Conservation (phyloP, 2,888 invertebrate species). For the Drosophila vallismaia region DNA sequence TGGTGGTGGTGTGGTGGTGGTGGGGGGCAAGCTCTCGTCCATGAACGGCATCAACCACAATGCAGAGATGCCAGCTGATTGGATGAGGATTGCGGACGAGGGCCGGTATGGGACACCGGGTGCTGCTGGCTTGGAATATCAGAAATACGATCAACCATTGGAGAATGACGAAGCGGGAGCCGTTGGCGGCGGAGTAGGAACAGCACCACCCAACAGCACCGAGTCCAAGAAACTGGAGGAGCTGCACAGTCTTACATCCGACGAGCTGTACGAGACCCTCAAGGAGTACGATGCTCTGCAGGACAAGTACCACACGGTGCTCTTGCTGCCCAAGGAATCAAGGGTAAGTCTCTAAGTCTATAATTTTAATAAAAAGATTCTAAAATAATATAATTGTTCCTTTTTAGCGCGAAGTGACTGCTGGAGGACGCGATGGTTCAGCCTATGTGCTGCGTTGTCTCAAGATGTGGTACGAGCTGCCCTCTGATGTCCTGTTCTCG, state of each 20-base stretch:
- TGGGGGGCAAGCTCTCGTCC: slow-evolving; percentile 52
- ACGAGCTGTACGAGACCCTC: slow-evolving; percentile 85
- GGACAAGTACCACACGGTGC: slow-evolving; percentile 88
- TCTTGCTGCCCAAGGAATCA: slow-evolving; percentile 87
- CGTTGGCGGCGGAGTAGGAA: slow-evolving; percentile 14
- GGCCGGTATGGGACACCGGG: slow-evolving; percentile 87
- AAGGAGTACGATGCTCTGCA: slow-evolving; percentile 89
- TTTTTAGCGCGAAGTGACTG: slow-evolving; percentile 88
- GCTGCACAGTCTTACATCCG: slow-evolving; percentile 79
- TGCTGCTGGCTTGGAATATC: slow-evolving; percentile 85
- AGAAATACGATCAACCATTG: slow-evolving; percentile 79
- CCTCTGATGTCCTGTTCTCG: slow-evolving; percentile 90
- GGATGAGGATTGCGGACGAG: slow-evolving; percentile 84
- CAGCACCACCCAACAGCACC: slow-evolving; percentile 49
- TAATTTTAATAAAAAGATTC: no score
- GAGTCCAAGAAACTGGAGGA: slow-evolving; percentile 78
- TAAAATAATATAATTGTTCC: no score
- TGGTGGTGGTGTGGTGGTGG: slow-evolving; percentile 27
- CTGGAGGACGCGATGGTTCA: slow-evolving; percentile 91
- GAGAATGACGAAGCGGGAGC: slow-evolving; percentile 56
- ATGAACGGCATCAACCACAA: slow-evolving; percentile 58
- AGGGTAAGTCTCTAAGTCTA: slow-evolving; percentile 85
- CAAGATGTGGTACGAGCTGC: slow-evolving; percentile 93
- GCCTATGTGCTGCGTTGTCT: slow-evolving; percentile 92
- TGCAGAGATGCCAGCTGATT: slow-evolving; percentile 83